Base-by-base conservation (phyloP, 2,797 vertebrate genomes). In the Australoheros facetus region DNA sequence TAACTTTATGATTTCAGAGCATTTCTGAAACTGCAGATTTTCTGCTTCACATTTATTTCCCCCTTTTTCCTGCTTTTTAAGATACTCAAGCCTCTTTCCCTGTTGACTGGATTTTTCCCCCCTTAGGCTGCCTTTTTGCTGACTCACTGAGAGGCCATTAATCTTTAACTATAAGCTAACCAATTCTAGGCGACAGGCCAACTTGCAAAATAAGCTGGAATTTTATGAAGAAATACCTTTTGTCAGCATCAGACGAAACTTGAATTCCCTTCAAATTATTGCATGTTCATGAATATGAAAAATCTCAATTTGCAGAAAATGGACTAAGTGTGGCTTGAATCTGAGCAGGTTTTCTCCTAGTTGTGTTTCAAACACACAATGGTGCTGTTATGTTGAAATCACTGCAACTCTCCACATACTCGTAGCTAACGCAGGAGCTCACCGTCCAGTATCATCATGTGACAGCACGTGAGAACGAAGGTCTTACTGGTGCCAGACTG, bases 101-200 rank as follows among this genome's bases (percentile, higher is more conserved):
- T 7, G 39, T 75, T 73, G 83, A 81, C 62, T 84, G 13, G 19
- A 10, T 59, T 56, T 83, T 81, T 19, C 45, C 6, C 17, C 6
- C 77, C 80, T 76, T 59, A 0, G 77, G 79, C 87, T 62, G 71
- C 58, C 14, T 76, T 85, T 84, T 72, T 86, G 93, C 90, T 91
- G 91, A 93, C 73, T 94, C 93, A 93, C 87, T 1, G 9, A 58
- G 78, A 85, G 58, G 30, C 70, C 79, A 92, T 93, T 90, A 91
- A 91, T 93, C 81, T 87, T 89, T 89, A 91, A 90, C 89, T 78
- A 86, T 30, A 75, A 78, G 39, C 80, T 51, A 78, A 86, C 80
- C 58, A 5, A 69, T 48, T 69, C 64, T 17, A 53, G 77, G 83
- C 72, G 3, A 71, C 32, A 26, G 74, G 73, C 84, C 81, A 74